Percentiles rank a stretch among this genome's conserved stretches.
phyloP scores from a whole-genome alignment of 2,113 vertebrate genomes.

The Pavo muticus region DNA sequence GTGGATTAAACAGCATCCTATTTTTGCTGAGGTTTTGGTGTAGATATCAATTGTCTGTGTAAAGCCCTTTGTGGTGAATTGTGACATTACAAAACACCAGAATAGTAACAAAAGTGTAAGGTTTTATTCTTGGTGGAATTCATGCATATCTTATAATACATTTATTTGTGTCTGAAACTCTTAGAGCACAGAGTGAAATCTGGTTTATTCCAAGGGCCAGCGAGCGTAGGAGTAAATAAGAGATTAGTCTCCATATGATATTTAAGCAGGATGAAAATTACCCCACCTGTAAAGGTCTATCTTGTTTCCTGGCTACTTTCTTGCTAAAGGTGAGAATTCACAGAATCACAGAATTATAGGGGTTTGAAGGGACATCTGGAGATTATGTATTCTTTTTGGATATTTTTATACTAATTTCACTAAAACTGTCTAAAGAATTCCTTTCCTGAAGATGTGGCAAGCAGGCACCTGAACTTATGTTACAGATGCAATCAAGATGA shows the following conservation, averaged over 20 bases:
- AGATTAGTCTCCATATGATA: neutral
- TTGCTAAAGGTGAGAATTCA: neutral
- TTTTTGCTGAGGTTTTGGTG: neutral
- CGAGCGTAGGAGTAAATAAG: neutral
- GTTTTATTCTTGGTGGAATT: neutral
- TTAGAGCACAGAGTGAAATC: neutral
- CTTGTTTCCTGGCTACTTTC: neutral
- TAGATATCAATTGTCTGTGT: neutral
- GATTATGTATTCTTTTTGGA: too few species aligned
- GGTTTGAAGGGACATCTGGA: too few species aligned
- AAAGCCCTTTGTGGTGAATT: neutral
- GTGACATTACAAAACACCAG: neutral
- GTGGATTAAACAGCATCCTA: neutral
- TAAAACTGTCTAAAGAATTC: too few species aligned
- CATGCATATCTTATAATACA: neutral
- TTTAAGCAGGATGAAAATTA: neutral
- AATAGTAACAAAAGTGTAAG: neutral
- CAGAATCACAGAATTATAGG: too few species aligned
- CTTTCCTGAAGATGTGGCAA: too few species aligned
- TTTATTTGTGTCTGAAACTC: neutral
- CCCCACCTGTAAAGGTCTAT: neutral
- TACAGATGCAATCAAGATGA: too few species aligned
- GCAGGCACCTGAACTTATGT: too few species aligned
- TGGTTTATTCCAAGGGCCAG: neutral
- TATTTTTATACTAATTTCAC: too few species aligned